These are phyloP conservation scores for Heliconius hewitsoni DNA, from an alignment of 1,140 invertebrate species.

Conservation along the genomic window DNA sequence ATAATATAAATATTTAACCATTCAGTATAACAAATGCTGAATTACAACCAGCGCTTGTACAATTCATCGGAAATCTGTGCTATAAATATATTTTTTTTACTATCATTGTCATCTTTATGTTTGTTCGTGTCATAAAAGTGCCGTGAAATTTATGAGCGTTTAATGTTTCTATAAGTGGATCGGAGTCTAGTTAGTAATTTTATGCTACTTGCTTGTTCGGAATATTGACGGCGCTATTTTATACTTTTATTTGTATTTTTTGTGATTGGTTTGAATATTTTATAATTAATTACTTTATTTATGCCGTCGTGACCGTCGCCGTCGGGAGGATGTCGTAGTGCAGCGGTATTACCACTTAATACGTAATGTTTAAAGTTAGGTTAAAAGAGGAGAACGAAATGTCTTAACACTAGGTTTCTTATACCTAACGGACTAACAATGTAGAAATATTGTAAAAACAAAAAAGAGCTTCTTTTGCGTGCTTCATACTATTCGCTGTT, in stretches of 20 bases:
- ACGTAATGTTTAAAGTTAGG: too few relatives aligned
- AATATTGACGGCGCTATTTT: not conserved
- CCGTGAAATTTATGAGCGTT: slow-evolving; percentile 8
- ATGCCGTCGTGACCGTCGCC: too few relatives aligned
- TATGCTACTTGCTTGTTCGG: slow-evolving; percentile 5
- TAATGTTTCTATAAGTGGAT: not conserved
- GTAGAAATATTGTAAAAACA: too few relatives aligned
- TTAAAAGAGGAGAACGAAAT: too few relatives aligned
- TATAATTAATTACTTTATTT: not conserved
- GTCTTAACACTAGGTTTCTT: too few relatives aligned
- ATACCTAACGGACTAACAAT: too few relatives aligned
- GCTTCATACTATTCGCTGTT: too few relatives aligned
- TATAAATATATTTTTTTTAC: slow-evolving; percentile 5
- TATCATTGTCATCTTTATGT: slow-evolving; percentile 3
- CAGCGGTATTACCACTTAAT: too few relatives aligned
- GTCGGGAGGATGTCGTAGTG: too few relatives aligned
- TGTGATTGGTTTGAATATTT: not conserved
- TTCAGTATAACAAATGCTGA: not conserved
- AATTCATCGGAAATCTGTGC: not conserved
- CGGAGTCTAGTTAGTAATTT: slow-evolving; percentile 13
- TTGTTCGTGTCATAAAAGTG: slow-evolving; percentile 1
- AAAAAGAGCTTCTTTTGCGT: too few relatives aligned
- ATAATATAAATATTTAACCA: not conserved
- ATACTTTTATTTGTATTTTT: not conserved
- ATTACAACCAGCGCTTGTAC: not conserved